A percentile compares a stretch with the other conserved stretches of the same genome.
These are phyloP conservation scores for Thalassaphorura encarpata DNA, from an alignment of 1,140 invertebrate species.

Conservation along the genomic window DNA sequence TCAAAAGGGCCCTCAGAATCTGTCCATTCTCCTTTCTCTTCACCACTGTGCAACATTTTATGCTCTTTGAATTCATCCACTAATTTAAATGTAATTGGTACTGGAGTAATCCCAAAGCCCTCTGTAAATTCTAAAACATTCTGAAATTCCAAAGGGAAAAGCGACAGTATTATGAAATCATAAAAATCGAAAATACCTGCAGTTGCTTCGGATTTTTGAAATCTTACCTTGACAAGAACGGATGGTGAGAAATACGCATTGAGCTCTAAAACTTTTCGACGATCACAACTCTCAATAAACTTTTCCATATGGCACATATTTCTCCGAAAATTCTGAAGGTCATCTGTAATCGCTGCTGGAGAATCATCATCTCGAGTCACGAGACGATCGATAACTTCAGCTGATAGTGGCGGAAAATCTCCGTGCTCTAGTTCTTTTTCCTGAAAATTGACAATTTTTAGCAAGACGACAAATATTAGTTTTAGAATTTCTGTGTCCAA, in stretches of 20 bases:
- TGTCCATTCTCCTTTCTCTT: not conserved
- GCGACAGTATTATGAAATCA: not conserved
- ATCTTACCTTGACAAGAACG: constrained; percentile 13
- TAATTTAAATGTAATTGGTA: constrained; percentile 7
- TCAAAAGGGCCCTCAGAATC: not conserved
- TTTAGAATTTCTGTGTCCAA: not conserved
- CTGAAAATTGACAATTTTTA: no score
- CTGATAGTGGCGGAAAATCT: constrained; percentile 11
- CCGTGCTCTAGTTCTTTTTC: not conserved
- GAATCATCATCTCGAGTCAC: constrained; percentile 20
- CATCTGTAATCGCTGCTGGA: constrained; percentile 12
- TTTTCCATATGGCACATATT: constrained; percentile 10
- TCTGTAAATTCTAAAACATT: constrained; percentile 13
- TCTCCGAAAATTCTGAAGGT: constrained; percentile 13
- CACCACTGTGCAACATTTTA: not conserved
- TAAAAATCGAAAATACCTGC: not conserved
- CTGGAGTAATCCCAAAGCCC: constrained; percentile 9
- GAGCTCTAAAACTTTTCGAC: constrained; percentile 18
- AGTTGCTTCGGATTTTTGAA: not conserved
- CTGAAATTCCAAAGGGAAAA: not conserved
- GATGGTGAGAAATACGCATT: constrained; percentile 19
- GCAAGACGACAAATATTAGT: not conserved
- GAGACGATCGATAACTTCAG: constrained; percentile 13
- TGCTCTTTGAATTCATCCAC: not conserved
- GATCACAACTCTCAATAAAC: constrained; percentile 16